Evolutionary conservation across 2,113 vertebrate species (phyloP), one percentile per base, ranked within the genome.

Genomic region (Orycteropus afer): DNA sequence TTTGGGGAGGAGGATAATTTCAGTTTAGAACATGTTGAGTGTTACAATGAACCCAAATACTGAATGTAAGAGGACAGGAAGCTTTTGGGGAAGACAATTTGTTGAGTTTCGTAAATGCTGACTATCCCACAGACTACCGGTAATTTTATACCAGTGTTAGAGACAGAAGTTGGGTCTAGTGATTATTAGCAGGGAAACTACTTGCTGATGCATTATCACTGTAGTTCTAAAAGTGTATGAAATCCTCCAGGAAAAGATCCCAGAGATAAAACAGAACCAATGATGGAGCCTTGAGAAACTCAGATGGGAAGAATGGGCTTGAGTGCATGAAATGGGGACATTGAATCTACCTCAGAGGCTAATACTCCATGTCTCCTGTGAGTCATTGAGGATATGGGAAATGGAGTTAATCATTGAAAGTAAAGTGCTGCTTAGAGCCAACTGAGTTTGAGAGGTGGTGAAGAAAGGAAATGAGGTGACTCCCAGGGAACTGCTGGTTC

Each of bases 11-110:
- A 84, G 69, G 89, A 63, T 22, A 76, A 69, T 11, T 86, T 79
- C 49, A 42, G 11, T 57, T 89, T 87, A 84, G 59, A 85, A n/a
- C 17, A 29, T 67, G 20, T 11, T 10, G 4, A 95, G 11, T 74
- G 20, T n/a, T 59, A 6, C 13, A 49, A 29, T 80, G 67, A 89
- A 71, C 10, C 22, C 1, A 27, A 63, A n/a, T 51, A 47, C 12
- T 29, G 13, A 71, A 61, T 88, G 40, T 34, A 93, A 25, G 47
- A n/a, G n/a, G 57, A 49, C 45, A 55, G 42, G 32, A n/a, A 32
- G 51, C 61, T 55, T 89, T 82, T 32, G 29, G 63, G 76, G 20
- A 81, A 83, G 25, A 92, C 85, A 92, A n/a, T 85, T 29, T n/a
- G 17, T 83, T 77, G 53, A 20, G 10, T 20, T 89, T 96, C 27